phyloP scores from a whole-genome alignment of 2,888 invertebrate genomes.

The Cosmorhoe ocellata region DNA sequence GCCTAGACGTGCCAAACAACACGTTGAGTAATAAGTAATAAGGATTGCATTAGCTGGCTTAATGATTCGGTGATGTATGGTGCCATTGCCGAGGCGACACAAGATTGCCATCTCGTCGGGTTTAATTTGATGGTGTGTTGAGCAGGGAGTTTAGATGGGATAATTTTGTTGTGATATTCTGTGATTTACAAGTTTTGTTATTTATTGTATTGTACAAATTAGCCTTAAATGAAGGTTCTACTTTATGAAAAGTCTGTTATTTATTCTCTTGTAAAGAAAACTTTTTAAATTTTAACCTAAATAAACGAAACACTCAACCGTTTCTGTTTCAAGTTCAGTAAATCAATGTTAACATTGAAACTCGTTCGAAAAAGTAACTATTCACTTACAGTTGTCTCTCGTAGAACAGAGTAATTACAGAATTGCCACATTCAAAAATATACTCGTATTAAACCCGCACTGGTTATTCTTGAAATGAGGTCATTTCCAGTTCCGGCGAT shows the following conservation, averaged over 20 bases:
- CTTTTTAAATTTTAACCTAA: too few species aligned
- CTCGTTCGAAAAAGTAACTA: not conserved
- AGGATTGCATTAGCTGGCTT: conserved; percentile 66
- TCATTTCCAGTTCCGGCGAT: conserved; percentile 25
- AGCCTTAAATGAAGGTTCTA: not conserved
- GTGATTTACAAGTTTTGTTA: conserved; percentile 2
- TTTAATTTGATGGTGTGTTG: conserved; percentile 20
- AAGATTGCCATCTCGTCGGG: conserved; percentile 28
- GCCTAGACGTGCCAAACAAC: conserved; percentile 71
- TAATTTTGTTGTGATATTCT: conserved; percentile 16
- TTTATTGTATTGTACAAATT: not conserved
- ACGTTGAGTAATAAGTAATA: conserved; percentile 74
- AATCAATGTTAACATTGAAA: not conserved
- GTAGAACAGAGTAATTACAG: conserved; percentile 6
- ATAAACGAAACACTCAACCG: too few species aligned
- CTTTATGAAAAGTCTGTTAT: not conserved
- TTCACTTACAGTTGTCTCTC: not conserved
- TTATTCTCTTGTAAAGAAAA: too few species aligned
- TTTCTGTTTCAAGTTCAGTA: too few species aligned
- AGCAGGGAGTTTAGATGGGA: conserved; percentile 13
- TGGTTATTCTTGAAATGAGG: conserved; percentile 33
- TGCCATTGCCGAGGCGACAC: conserved; percentile 51
- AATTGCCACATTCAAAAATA: conserved; percentile 17
- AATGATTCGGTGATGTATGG: conserved; percentile 65
- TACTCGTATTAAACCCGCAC: conserved; percentile 3